Evolutionary conservation across 2,888 invertebrate genomes (phyloP).

Genomic region (Cerceris rybyensis): DNA sequence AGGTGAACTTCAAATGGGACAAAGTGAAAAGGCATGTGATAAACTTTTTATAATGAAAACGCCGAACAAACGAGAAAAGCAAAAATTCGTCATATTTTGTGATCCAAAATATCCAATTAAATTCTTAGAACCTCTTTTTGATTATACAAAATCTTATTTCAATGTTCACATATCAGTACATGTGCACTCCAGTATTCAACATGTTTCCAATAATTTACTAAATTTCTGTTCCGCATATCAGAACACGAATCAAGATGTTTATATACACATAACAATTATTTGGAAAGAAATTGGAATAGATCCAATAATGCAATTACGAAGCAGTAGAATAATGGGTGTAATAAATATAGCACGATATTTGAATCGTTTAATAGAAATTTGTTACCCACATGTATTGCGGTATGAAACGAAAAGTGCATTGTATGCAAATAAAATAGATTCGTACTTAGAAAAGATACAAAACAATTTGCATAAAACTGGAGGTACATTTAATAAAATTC

Average conservation of each 20-base stretch:
- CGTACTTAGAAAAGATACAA: slow-evolving; percentile 72
- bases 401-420: slow-evolving; percentile 73
- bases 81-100: slow-evolving; percentile 74
- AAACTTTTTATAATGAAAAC: not conserved
- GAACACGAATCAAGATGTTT: slow-evolving; percentile 26
- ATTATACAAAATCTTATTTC: slow-evolving; percentile 65
- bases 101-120: slow-evolving; percentile 77
- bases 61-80: slow-evolving; percentile 26
- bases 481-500: slow-evolving; percentile 34
- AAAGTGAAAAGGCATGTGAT: not conserved
- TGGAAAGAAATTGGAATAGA: slow-evolving; percentile 76
- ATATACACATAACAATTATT: slow-evolving; percentile 71
- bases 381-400: slow-evolving; percentile 63
- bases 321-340: slow-evolving; percentile 72
- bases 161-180: slow-evolving; percentile 65
- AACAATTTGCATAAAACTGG: slow-evolving; percentile 53
- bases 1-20: not conserved
- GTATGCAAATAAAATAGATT: slow-evolving; percentile 75
- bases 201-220: slow-evolving; percentile 50
- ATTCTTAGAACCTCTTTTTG: slow-evolving; percentile 73
- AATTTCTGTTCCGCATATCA: slow-evolving; percentile 66
- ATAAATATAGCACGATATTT: slow-evolving; percentile 79
- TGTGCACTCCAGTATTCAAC: slow-evolving; percentile 73
- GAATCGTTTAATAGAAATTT: slow-evolving; percentile 76
- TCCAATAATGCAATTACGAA: slow-evolving; percentile 67